Base-by-base conservation (phyloP, 2,888 invertebrate species). In the Onchidella celtica region DNA sequence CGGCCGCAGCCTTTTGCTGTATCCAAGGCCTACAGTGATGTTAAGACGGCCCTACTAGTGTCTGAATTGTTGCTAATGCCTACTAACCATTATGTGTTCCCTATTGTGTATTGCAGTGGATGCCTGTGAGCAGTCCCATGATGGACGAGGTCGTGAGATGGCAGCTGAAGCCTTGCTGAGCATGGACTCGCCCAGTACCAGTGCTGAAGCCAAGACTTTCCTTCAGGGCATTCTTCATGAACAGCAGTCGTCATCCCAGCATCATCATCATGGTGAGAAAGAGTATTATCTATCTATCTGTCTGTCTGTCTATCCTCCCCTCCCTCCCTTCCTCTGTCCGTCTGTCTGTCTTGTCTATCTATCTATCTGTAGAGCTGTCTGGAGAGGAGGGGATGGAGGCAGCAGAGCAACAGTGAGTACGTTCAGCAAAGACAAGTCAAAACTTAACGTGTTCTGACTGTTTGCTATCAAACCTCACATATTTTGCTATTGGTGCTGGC, bases 101-200 rank as follows among this genome's bases (percentile, higher is more conserved):
- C 24, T 55, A 2, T 21, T 47, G 3, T 24, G 3, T 11, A 40
- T 88, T 90, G 40, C 88, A 91, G 91, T 91, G 87, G 91, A 91
- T 82, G 90, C 91, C n/a, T 91, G 91, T 82, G 91, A 91, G 76
- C 90, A 91, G 85, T 89, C 90, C 78, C 89, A 89, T 83, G 88
- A 87, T 72, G 84, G 87, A 72, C 75, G 76, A 17, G 91, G 90
- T 14, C 86, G 89, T 0, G 88, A 90, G 70, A 83, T 88, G 85
- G 91, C 90, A 65, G 91, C 90, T 4, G 91, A 91, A 70, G 90
- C 90, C 0, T 84, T 91, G 55, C 87, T 91, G 72, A 87, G 89
- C 72, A 90, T 91, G 91, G 91, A 91, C 83, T 89, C 90, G 17
- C 91, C 91, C 14, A 87, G 89, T 55, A 85, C 84, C n/a, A 88